Conservation (phyloP, 64 coral and sea anemone genomes). For the Stichodactyla mertensii region DNA sequence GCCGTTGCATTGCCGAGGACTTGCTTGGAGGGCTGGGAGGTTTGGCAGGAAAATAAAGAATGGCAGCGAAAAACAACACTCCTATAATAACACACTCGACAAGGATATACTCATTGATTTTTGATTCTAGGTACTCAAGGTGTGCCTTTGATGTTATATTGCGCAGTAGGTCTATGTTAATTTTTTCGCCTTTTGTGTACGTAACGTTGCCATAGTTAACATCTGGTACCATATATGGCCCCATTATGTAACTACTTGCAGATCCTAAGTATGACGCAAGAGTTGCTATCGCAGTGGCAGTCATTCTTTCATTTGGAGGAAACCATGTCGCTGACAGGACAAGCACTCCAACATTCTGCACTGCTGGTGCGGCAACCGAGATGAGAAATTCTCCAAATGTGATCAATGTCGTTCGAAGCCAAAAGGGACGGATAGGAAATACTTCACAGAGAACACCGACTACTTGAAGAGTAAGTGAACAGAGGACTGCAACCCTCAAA, state of each 20-base stretch:
- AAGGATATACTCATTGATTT: constrained; percentile 83
- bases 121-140: constrained; percentile 58
- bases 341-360: constrained; percentile 81
- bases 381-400: constrained; percentile 80
- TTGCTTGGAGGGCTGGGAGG: constrained; percentile 78
- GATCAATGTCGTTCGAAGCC: constrained; percentile 55
- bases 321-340: constrained; percentile 91
- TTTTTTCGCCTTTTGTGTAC: constrained; percentile 62
- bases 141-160: constrained; percentile 59
- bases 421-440: constrained; percentile 35
- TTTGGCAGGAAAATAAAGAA: constrained; percentile 84
- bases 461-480: constrained; percentile 57
- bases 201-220: constrained; percentile 74
- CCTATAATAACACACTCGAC: constrained; percentile 63
- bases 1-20: constrained; percentile 55
- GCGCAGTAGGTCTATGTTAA: constrained; percentile 65
- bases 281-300: constrained; percentile 85
- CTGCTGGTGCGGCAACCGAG: constrained; percentile 72
- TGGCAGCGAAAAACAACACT: constrained; percentile 47
- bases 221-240: constrained; percentile 83
- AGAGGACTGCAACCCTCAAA: constrained; percentile 66
- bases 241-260: constrained; percentile 72
- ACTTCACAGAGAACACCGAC: constrained; percentile 65
- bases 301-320: constrained; percentile 83
- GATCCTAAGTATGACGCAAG: constrained; percentile 80